Evolutionary conservation across 2,113 vertebrate genomes (phyloP).

Genomic region (Phalacrocorax carbo): DNA sequence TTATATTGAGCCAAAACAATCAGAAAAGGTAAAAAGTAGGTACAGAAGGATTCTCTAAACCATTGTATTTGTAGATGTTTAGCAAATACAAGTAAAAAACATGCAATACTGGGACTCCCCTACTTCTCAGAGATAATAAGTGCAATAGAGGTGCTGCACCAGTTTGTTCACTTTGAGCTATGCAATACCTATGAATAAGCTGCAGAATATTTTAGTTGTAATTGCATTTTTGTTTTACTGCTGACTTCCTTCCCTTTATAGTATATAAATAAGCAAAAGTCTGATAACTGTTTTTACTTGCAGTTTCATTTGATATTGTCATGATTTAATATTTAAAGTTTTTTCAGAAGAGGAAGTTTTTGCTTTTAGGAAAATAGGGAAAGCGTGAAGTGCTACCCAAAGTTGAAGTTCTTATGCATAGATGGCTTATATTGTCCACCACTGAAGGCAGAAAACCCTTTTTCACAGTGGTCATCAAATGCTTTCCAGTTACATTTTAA

Average conservation of each 20-base stretch:
- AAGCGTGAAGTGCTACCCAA: not conserved
- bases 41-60: not conserved
- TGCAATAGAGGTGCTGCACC: not conserved
- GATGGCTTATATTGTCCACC: not conserved
- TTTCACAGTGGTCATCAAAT: not conserved
- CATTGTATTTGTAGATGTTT: not conserved
- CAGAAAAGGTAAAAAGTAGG: not conserved
- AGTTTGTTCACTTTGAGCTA: not conserved
- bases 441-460: not conserved
- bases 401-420: not conserved
- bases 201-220: no score
- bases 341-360: not conserved
- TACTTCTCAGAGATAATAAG: not conserved
- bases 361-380: not conserved
- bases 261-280: not conserved
- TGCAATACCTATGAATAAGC: not conserved
- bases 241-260: not conserved
- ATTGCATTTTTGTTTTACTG: not conserved
- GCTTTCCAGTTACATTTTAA: not conserved
- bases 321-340: not conserved
- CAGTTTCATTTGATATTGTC: not conserved
- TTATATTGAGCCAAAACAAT: not conserved
- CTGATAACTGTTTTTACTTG: not conserved
- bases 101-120: not conserved
- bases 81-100: not conserved